Percentiles rank a stretch among this genome's conserved stretches.
Conservation (phyloP, 2,797 vertebrate genomes). For the Champsocephalus gunnari region DNA sequence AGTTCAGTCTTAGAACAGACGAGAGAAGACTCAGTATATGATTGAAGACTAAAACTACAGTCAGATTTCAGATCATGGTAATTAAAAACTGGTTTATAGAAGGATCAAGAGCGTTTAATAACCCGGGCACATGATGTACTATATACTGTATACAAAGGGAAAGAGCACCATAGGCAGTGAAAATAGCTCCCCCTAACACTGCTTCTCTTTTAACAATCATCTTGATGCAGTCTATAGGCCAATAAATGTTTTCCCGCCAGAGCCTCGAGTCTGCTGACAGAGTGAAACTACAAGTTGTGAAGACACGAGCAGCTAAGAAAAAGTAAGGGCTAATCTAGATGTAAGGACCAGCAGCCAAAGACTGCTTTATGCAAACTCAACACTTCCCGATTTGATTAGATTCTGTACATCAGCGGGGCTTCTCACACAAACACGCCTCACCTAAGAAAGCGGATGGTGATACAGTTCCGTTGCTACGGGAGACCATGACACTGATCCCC, state of each 20-base stretch:
- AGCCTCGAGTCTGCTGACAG: constrained; percentile 74
- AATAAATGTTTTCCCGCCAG: constrained; percentile 63
- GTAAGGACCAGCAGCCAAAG: constrained; percentile 66
- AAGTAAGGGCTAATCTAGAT: constrained; percentile 66
- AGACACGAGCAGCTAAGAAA: constrained; percentile 60
- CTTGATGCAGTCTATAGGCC: constrained; percentile 63
- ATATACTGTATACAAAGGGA: not conserved
- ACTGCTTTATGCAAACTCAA: constrained; percentile 73
- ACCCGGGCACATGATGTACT: constrained; percentile 5
- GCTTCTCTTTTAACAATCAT: constrained; percentile 55
- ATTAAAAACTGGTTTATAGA: constrained; percentile 2
- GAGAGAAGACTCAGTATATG: no score
- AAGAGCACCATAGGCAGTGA: constrained; percentile 12
- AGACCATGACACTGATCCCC: constrained; percentile 95
- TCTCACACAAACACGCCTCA: constrained; percentile 64
- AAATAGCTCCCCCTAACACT: constrained; percentile 49
- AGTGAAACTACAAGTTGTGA: constrained; percentile 72
- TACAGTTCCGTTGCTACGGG: constrained; percentile 94
- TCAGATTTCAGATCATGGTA: no score
- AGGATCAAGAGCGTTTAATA: constrained; percentile 2
- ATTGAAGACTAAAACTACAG: no score
- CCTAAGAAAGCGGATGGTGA: constrained; percentile 95
- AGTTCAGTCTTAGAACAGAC: no score
- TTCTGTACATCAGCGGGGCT: constrained; percentile 39
- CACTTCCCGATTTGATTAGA: constrained; percentile 61